Evolutionary conservation across 2,797 vertebrate species (phyloP).

Genomic region (Lacerta viridis): DNA sequence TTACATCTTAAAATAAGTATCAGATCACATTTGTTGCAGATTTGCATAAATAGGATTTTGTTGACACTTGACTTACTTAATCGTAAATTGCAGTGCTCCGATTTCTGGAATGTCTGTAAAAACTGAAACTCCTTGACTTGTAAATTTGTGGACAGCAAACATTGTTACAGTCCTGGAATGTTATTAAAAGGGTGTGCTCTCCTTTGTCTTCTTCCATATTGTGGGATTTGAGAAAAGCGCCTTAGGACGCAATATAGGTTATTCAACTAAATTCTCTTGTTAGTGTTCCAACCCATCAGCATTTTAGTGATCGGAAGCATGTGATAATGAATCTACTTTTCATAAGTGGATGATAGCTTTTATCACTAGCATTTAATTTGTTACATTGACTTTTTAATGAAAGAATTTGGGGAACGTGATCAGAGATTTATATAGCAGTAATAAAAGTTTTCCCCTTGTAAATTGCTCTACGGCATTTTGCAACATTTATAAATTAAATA

Average conservation of each 20-base stretch:
- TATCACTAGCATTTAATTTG: constrained; percentile 42
- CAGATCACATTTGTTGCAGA: constrained; percentile 26
- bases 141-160: constrained; percentile 18
- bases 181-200: constrained; percentile 9
- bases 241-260: not conserved
- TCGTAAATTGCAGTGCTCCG: rapidly evolving
- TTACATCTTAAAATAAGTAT: constrained; percentile 37
- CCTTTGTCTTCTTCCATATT: not conserved
- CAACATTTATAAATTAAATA: not conserved
- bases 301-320: constrained; percentile 20
- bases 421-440: not conserved
- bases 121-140: constrained; percentile 27
- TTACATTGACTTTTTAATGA: constrained; percentile 36
- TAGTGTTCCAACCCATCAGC: constrained; percentile 1
- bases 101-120: constrained; percentile 16
- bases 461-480: constrained; percentile 16
- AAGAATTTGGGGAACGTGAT: constrained; percentile 46
- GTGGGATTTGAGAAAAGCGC: not conserved
- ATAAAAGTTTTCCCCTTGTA: not conserved
- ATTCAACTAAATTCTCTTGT: not conserved
- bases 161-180: not conserved
- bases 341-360: constrained; percentile 50
- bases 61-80: constrained; percentile 38
- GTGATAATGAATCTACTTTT: constrained; percentile 40
- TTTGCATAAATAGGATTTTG: constrained; percentile 51